Evolutionary conservation across 2,113 vertebrate species (phyloP).

Genomic region (Pseudopodoces humilis): DNA sequence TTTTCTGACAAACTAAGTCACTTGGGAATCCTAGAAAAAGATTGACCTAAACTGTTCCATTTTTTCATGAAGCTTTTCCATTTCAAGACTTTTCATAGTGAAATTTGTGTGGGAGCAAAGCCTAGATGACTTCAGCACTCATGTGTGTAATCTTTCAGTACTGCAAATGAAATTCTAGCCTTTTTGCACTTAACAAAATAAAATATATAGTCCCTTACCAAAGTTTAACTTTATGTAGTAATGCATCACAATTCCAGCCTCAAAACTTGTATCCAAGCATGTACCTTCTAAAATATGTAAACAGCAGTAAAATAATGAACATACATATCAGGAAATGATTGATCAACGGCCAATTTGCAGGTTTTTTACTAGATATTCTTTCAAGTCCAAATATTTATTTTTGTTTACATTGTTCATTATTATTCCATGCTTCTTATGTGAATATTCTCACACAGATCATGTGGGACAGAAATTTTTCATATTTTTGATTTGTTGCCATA

Average conservation of each 20-base stretch:
- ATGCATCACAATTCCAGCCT: neutral
- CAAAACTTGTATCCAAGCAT: neutral
- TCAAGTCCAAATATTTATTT: neutral
- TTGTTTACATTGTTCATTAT: neutral
- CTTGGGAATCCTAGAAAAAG: neutral
- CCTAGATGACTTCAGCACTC: neutral
- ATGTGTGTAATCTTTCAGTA: neutral
- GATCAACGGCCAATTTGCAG: neutral
- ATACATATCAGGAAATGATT: neutral
- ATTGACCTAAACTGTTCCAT: neutral
- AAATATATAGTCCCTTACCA: neutral
- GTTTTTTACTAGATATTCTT: neutral
- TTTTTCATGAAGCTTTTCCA: neutral
- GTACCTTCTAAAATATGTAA: neutral
- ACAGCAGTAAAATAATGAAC: neutral
- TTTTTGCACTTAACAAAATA: neutral
- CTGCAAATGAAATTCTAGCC: neutral
- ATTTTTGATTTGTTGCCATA: neutral
- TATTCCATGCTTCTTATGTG: neutral
- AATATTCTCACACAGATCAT: neutral
- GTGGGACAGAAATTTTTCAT: neutral
- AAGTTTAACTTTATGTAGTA: neutral
- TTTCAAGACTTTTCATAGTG: neutral
- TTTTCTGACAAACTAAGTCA: neutral
- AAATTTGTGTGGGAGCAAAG: conserved; percentile 13